Conservation (phyloP, 2,113 vertebrate genomes). For the Onychostruthus taczanowskii region DNA sequence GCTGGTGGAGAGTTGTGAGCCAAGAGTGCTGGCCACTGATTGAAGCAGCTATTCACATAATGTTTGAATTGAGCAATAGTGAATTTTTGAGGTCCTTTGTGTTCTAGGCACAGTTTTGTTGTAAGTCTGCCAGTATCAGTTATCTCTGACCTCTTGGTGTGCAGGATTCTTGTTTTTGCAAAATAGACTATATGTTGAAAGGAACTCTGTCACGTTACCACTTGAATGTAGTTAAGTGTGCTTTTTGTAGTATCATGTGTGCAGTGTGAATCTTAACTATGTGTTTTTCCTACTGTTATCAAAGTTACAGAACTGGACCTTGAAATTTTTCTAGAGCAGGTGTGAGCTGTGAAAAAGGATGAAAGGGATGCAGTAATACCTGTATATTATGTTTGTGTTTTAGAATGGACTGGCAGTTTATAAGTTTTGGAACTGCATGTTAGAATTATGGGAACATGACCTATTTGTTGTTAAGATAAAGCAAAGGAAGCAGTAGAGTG, state of each 20-base stretch:
- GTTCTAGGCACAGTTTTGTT: neutral
- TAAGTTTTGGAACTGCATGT: conserved; percentile 10
- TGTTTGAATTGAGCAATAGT: neutral
- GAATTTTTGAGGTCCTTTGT: neutral
- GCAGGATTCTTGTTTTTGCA: neutral
- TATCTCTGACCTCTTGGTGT: neutral
- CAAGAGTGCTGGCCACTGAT: neutral
- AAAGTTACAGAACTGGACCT: neutral
- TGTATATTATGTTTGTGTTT: neutral
- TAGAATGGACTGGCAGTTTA: neutral
- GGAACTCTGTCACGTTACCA: neutral
- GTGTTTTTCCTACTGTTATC: neutral
- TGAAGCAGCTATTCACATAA: neutral
- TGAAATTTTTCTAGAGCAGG: neutral
- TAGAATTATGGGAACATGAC: conserved; percentile 13
- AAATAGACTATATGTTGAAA: neutral
- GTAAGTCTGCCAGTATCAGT: neutral
- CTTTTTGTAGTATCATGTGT: neutral
- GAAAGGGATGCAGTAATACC: neutral
- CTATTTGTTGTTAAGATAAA: conserved; percentile 33
- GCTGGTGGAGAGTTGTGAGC: neutral
- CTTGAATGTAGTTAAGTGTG: neutral
- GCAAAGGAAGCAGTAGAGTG: neutral
- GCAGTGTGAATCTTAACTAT: neutral
- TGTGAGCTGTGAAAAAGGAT: neutral